Evolutionary conservation across 2,888 invertebrate species (phyloP).

Genomic region (Microctonus hyperodae): DNA sequence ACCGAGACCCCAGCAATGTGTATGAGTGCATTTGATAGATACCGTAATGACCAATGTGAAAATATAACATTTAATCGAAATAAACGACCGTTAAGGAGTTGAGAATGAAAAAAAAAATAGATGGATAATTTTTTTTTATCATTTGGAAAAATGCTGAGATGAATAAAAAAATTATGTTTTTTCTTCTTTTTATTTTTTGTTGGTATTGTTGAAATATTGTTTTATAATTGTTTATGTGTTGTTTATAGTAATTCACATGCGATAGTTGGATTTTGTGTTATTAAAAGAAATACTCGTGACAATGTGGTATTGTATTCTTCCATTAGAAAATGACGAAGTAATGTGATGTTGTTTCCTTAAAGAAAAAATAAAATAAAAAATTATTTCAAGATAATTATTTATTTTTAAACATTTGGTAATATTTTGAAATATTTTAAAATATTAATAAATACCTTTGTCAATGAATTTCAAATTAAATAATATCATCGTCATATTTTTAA

Average conservation of each 20-base stretch:
- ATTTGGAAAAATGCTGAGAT: too few relatives aligned
- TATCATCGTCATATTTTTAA: background rate
- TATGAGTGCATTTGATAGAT: background rate
- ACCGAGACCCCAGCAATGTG: background rate
- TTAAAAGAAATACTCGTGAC: background rate
- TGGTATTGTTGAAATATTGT: too few relatives aligned
- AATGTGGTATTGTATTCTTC: background rate
- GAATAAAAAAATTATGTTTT: background rate
- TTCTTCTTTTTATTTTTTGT: background rate
- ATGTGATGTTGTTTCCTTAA: background rate
- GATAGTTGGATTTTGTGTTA: background rate
- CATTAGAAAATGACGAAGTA: background rate
- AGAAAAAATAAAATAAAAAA: background rate
- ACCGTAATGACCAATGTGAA: background rate
- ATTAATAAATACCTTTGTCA: background rate
- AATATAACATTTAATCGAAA: background rate
- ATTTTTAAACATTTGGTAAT: too few relatives aligned
- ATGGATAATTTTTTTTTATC: background rate
- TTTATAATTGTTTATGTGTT: too few relatives aligned
- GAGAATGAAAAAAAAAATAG: background rate
- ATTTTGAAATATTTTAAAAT: too few relatives aligned
- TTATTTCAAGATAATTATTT: too few relatives aligned
- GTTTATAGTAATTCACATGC: background rate
- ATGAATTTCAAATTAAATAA: background rate
- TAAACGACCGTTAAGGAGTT: background rate